Evolutionary conservation across 1,140 invertebrate genomes (phyloP), one percentile per base, ranked within the genome.

Genomic region (Pseudomyrmex cubaensis): DNA sequence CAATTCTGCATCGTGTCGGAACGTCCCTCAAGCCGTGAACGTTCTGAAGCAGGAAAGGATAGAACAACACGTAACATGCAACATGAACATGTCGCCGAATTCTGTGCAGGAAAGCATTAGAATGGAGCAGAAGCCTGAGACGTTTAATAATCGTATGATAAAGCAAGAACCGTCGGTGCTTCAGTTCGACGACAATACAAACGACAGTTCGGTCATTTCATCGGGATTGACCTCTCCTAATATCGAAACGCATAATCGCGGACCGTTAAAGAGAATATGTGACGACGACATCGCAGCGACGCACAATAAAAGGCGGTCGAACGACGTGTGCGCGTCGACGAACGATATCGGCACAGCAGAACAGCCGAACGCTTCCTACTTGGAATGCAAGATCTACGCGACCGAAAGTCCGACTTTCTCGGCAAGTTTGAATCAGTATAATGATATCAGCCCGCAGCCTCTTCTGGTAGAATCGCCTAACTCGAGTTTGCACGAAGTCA

Each of bases 191-290:
- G 67, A 64, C 5, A 54, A 13, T 8, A 9, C 66, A 1, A 50
- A 20, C 9, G 77, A 86, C 35, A 75, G 73, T 10, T 75, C 22
- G 9, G 8, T 66, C 15, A 9, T 64, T 8, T 61, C 76, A 1
- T 7, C 66, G 2, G 35, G 35, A 35, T 35, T 35, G 35, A 35
- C 35, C 2, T 35, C 35, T 7, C 35, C 35, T 35, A 48, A 66
- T 7, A 17, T 63, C 0, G 72, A 83, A 10, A 20, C 67, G 3
- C 25, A 44, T 7, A 66, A 73, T 15, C 84, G 56, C 7, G 70
- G 76, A n/a, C 3, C 72, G 0, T 35, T 83, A 20, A 90, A 90
- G 12, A 90, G 89, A 46, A 83, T 82, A 77, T 74, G 62, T 63
- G 89, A 50, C 10, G 78, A 84, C 4, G 89, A 90, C n/a, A 17